A percentile compares a stretch with the other conserved stretches of the same genome.
These are phyloP conservation scores for Salarias fasciatus DNA, from an alignment of 2,797 vertebrate genomes.

Conservation along the genomic window DNA sequence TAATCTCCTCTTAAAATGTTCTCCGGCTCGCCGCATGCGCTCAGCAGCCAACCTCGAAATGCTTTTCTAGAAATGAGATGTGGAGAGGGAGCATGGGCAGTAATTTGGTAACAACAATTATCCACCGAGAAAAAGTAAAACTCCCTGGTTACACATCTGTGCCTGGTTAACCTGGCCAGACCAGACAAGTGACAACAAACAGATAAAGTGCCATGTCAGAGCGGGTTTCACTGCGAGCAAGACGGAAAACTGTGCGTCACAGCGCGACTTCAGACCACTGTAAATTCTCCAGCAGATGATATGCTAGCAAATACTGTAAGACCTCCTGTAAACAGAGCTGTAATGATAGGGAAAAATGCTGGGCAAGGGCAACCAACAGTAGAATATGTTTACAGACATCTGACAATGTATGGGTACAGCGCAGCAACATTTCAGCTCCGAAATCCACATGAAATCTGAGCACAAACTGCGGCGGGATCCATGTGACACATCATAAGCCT, in stretches of 20 bases:
- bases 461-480: conserved; percentile 46
- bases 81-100: conserved; percentile 15
- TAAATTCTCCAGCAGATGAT: conserved; percentile 47
- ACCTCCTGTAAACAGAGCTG: conserved; percentile 63
- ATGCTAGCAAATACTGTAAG: conserved; percentile 57
- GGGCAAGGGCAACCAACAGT: conserved; percentile 46
- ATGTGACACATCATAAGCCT: conserved; percentile 43
- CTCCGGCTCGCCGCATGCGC: conserved; percentile 13
- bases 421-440: conserved; percentile 30
- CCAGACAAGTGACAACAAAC: conserved; percentile 51
- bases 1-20: conserved; percentile 25
- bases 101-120: conserved; percentile 24
- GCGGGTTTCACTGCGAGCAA: conserved; percentile 32
- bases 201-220: conserved; percentile 50
- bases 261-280: conserved; percentile 51
- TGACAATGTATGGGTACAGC: conserved; percentile 53
- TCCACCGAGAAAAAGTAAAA: conserved; percentile 19
- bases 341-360: conserved; percentile 56
- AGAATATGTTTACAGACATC: conserved; percentile 65
- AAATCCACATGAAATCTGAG: conserved; percentile 53
- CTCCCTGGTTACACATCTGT: conserved; percentile 44
- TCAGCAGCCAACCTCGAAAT: conserved; percentile 3
- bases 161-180: conserved; percentile 43
- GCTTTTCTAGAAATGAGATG: conserved; percentile 3
- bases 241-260: conserved; percentile 55